Percentiles rank a stretch among this genome's conserved stretches.
These are phyloP conservation scores for Sciaenops ocellatus DNA, from an alignment of 2,797 vertebrate species.

Conservation along the genomic window DNA sequence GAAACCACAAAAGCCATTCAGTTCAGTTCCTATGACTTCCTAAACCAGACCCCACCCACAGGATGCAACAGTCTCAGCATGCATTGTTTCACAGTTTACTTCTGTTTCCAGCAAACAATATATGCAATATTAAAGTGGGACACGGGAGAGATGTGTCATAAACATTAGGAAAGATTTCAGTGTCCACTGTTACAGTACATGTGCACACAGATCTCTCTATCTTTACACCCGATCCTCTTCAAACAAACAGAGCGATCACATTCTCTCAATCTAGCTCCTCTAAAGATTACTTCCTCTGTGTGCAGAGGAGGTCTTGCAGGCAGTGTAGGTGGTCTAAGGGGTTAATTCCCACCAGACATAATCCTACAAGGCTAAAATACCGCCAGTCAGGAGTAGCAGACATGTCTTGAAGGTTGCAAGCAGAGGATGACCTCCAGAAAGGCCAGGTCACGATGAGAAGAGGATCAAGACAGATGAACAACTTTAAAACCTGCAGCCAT, in stretches of 20 bases:
- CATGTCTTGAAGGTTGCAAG: slow-evolving; percentile 61
- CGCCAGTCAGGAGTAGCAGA: slow-evolving; percentile 57
- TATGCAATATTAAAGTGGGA: slow-evolving; percentile 24
- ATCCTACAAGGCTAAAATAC: slow-evolving; percentile 72
- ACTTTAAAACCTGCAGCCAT: slow-evolving; percentile 53
- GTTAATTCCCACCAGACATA: slow-evolving; percentile 77
- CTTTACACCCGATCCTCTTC: slow-evolving; percentile 59
- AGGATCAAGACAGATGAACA: slow-evolving; percentile 61
- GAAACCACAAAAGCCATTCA: slow-evolving; percentile 83
- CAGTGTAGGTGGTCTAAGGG: slow-evolving; percentile 76
- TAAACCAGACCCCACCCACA: slow-evolving; percentile 82
- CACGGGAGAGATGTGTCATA: slow-evolving; percentile 11
- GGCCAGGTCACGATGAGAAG: slow-evolving; percentile 48
- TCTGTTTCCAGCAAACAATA: slow-evolving; percentile 60
- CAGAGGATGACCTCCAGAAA: slow-evolving; percentile 65
- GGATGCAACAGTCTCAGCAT: slow-evolving; percentile 77
- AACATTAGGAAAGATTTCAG: slow-evolving; percentile 21
- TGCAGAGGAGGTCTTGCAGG: slow-evolving; percentile 45
- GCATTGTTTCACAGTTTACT: slow-evolving; percentile 79
- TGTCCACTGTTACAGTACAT: slow-evolving; percentile 5
- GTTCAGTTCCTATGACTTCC: slow-evolving; percentile 82
- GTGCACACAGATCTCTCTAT: slow-evolving; percentile 35
- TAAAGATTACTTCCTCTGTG: slow-evolving; percentile 69
- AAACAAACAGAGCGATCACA: slow-evolving; percentile 74
- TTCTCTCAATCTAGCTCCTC: slow-evolving; percentile 54